Conservation (phyloP, 2,113 vertebrate species). For the Ailuropoda melanoleuca region DNA sequence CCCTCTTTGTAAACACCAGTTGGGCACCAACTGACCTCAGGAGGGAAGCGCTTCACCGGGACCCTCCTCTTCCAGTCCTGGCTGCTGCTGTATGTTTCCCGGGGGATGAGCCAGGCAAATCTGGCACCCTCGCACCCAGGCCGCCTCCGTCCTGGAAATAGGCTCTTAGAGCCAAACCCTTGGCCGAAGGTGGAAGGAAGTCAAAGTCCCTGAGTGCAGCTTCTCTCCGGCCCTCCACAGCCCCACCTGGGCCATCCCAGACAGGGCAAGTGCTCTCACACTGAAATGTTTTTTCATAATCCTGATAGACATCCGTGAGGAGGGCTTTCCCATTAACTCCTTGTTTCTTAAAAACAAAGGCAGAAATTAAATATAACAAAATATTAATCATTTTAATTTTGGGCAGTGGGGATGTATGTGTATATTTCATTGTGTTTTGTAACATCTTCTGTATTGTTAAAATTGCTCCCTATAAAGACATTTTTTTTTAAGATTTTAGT, state of each 20-base stretch:
- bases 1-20: constrained; percentile 83
- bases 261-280: not conserved
- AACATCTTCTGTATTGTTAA: not conserved
- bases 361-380: not conserved
- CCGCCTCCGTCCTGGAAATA: constrained; percentile 64
- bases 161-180: constrained; percentile 37
- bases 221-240: not conserved
- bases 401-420: not conserved
- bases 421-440: not conserved
- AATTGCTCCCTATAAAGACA: not conserved
- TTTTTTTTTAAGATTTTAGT: not conserved
- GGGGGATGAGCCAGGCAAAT: constrained; percentile 10
- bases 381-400: not conserved
- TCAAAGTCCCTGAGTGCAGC: not conserved
- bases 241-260: not conserved
- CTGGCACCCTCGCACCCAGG: constrained; percentile 39
- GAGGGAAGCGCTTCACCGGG: constrained; percentile 29
- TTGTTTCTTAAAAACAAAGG: constrained; percentile 47
- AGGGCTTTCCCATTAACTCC: not conserved
- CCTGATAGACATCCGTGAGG: not conserved
- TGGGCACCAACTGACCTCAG: constrained; percentile 71
- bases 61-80: constrained; percentile 43
- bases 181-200: constrained; percentile 53
- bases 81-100: constrained; percentile 7
- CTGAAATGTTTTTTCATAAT: not conserved